A percentile compares a stretch with the other conserved stretches of the same genome.
Conservation (phyloP, 1,140 invertebrate genomes). For the Scaptomyza montana region DNA sequence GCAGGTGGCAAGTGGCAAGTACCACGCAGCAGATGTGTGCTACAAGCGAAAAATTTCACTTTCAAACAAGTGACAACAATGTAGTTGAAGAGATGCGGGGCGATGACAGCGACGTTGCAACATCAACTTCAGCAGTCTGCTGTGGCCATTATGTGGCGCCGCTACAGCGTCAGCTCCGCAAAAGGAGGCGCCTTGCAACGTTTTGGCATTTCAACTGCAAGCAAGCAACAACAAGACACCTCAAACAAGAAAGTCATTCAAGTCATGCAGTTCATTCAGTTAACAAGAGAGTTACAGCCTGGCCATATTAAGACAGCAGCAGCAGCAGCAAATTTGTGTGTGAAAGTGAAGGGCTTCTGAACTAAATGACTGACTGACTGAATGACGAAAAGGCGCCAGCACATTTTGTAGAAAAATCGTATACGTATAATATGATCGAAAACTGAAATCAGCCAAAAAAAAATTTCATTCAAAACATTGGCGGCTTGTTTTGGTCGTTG, state of each 20-base stretch:
- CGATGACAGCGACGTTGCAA: conserved; percentile 9
- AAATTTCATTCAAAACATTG: conserved; percentile 67
- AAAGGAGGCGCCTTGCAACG: conserved; percentile 64
- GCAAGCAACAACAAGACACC: conserved; percentile 13
- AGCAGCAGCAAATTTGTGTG: conserved; percentile 14
- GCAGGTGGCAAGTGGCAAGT: not conserved
- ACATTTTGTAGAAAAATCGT: not conserved
- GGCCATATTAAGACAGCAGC: conserved; percentile 39
- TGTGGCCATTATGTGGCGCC: conserved; percentile 41
- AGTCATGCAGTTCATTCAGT: conserved; percentile 40
- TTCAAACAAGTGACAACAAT: conserved; percentile 59
- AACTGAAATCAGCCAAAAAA: conserved; percentile 18
- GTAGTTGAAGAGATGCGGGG: conserved; percentile 23
- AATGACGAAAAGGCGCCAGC: conserved; percentile 17
- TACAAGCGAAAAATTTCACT: conserved; percentile 65
- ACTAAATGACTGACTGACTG: conserved; percentile 22
- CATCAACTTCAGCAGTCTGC: not conserved
- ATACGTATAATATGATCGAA: conserved; percentile 1
- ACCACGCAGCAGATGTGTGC: conserved; percentile 46
- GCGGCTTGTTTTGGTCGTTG: conserved; percentile 19
- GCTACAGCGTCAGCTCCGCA: conserved; percentile 43
- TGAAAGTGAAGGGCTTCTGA: conserved; percentile 72
- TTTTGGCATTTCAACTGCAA: conserved; percentile 64
- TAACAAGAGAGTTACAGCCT: conserved; percentile 29
- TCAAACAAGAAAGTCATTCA: conserved; percentile 20